Conservation (phyloP, 1,140 invertebrate genomes). For the Bombyx mandarina region DNA sequence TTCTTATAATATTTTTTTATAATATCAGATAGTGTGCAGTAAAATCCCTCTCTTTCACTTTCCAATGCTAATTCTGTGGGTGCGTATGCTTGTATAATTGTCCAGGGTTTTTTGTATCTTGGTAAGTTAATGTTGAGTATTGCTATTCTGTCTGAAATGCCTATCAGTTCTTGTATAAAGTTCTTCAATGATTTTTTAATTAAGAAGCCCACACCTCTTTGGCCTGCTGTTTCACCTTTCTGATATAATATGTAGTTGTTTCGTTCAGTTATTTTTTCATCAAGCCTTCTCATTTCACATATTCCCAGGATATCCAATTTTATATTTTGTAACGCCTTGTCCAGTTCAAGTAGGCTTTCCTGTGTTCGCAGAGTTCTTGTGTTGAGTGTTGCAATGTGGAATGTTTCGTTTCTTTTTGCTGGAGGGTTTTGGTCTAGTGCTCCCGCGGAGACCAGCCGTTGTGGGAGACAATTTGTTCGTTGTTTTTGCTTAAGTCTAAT, state of each 20-base stretch:
- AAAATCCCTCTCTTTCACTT: constrained; percentile 13
- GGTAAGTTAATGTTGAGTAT: constrained; percentile 19
- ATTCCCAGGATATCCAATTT: constrained; percentile 2
- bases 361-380: too few relatives aligned
- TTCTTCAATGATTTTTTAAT: constrained; percentile 10
- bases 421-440: too few relatives aligned
- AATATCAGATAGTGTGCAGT: constrained; percentile 6
- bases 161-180: constrained; percentile 13
- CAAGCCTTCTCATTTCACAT: constrained; percentile 4
- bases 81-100: constrained; percentile 16
- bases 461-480: too few relatives aligned
- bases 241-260: constrained; percentile 8
- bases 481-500: too few relatives aligned
- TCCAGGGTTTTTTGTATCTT: constrained; percentile 15
- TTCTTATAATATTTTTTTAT: constrained; percentile 14
- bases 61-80: constrained; percentile 7
- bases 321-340: constrained; percentile 5
- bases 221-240: constrained; percentile 13
- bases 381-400: too few relatives aligned
- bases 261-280: constrained; percentile 6
- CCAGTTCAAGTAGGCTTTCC: constrained; percentile 6
- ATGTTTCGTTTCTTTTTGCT: too few relatives aligned
- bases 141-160: constrained; percentile 19
- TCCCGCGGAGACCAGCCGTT: too few relatives aligned
- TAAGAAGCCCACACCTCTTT: constrained; percentile 13